Base-by-base conservation (phyloP, 1,140 invertebrate genomes). In the Drosophila watanabei region DNA sequence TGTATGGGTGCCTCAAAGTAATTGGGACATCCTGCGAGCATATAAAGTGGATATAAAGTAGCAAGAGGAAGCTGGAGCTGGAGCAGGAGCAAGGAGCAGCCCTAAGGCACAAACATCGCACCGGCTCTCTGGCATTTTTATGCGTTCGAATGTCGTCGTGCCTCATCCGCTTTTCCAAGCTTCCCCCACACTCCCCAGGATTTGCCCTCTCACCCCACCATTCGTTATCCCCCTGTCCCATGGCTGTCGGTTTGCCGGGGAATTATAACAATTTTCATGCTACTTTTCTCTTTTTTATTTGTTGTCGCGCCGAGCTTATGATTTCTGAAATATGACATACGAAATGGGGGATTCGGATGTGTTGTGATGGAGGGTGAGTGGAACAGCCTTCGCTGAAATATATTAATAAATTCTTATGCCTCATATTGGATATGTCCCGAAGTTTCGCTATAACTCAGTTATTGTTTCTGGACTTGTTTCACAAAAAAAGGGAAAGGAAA, bases 31-130 rank as follows among this genome's bases (percentile, higher is more conserved):
- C 87, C 87, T 91, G 87, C 70, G 83, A 87, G 87, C 88, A 91
- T 87, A 90, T 87, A 89, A 89, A 91, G 87, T 91, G 87, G 86
- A 81, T 91, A 90, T 91, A 90, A 90, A 91, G 83, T 83, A 91
- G 83, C 83, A 77, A 79, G 79, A 70, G 73, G 82, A 75, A 79
- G 69, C 77, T 9, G 46, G 11, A 60, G 37, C 76, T 77, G 54
- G n/a, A 39, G 35, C 30, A 35, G 62, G 39, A 48, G 59, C 78
- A 80, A 82, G 81, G 73, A 79, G 79, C 75, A 73, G 79, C 86
- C 86, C 89, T 81, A 75, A 78, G 86, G 86, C 79, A 80, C 75
- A 82, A 70, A 64, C 56, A 64, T 58, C 77, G 84, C 84, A 83
- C 80, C 77, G 77, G 70, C 46, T 84, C 48, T 61, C 56, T 81